Evolutionary conservation across 37 sponge, comb jelly and placozoan genomes (phyloP).

Genomic region (Halisarca cf. caerulea): DNA sequence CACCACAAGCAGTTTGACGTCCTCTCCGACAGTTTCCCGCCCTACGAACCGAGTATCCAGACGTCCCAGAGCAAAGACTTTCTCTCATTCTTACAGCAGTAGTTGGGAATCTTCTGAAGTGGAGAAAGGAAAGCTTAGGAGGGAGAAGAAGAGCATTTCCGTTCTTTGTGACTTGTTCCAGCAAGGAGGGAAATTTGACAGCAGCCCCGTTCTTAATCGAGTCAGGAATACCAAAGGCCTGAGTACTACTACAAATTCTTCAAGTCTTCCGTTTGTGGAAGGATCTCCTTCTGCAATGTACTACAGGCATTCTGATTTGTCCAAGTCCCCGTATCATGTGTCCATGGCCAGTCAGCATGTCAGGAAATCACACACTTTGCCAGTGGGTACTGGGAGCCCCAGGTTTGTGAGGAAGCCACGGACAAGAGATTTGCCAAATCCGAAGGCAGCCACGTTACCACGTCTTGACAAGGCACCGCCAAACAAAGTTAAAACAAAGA

Average conservation of each 20-base stretch:
- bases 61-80: background rate
- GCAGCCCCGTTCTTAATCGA: background rate
- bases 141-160: background rate
- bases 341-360: background rate
- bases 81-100: background rate
- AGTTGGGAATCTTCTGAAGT: background rate
- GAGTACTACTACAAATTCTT: no score
- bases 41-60: background rate
- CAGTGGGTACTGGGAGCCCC: no score
- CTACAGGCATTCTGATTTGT: background rate
- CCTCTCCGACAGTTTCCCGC: background rate
- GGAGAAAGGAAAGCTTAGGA: background rate
- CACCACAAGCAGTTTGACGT: background rate
- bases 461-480: no score
- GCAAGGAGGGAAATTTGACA: slow-evolving; percentile 4
- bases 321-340: background rate
- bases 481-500: no score
- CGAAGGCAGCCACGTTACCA: no score
- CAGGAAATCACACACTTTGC: no score
- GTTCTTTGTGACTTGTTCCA: background rate
- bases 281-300: background rate
- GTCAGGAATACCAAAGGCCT: background rate
- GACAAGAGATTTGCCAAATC: no score
- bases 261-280: background rate
- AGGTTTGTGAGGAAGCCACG: no score